phyloP scores from a whole-genome alignment of 2,797 vertebrate genomes.

The Myoxocephalus aenaeus region DNA sequence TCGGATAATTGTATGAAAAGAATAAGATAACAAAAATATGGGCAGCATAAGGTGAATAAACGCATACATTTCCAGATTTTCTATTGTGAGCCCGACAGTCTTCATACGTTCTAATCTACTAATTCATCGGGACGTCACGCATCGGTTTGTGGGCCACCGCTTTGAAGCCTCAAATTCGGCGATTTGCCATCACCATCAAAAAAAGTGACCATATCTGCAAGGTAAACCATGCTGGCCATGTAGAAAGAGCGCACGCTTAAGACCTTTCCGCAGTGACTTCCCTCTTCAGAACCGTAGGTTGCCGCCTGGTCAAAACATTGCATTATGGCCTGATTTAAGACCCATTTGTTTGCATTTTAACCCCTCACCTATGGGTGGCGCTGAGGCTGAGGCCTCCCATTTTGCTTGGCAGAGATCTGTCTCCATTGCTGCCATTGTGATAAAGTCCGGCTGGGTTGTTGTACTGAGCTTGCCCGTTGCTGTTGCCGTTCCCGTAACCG shows the following conservation, averaged over 20 bases:
- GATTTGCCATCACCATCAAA: background rate
- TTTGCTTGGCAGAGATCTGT: conserved; percentile 85
- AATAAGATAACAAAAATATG: no score
- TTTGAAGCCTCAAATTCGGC: no score
- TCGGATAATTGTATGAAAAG: no score
- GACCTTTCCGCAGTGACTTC: background rate
- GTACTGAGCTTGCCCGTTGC: conserved; percentile 82
- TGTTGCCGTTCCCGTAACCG: conserved; percentile 83
- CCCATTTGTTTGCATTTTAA: background rate
- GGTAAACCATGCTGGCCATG: background rate
- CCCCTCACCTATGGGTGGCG: conserved; percentile 86
- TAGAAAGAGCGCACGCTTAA: background rate
- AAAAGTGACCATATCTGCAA: background rate
- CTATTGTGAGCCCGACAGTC: background rate
- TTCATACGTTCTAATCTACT: background rate
- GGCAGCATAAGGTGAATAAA: background rate
- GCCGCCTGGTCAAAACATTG: background rate
- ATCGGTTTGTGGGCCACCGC: no score
- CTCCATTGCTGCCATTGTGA: conserved; percentile 82
- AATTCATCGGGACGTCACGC: no score
- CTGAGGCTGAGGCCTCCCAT: conserved; percentile 89
- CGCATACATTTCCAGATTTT: background rate
- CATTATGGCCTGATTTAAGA: background rate
- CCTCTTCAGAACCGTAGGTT: background rate
- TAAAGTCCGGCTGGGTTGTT: conserved; percentile 87